Evolutionary conservation across 2,113 vertebrate species (phyloP), one percentile per base, ranked within the genome.

Genomic region (Chionomys nivalis): DNA sequence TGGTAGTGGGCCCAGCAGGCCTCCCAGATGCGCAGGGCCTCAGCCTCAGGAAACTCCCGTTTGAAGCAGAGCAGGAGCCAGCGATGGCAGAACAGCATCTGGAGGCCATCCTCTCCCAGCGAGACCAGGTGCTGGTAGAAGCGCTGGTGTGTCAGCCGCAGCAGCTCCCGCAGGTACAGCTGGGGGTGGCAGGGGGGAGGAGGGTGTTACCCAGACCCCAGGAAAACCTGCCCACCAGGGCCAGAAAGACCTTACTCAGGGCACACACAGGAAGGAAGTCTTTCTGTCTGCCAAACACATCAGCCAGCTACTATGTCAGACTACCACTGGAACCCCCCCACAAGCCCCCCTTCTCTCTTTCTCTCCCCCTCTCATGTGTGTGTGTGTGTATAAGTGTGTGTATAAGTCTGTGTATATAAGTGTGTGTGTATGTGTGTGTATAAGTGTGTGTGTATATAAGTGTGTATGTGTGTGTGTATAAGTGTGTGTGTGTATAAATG

Each of bases 11-110:
- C 99, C 99, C 99, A 99, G 99, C 99, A 99, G 1, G 99, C 99
- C 81, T 99, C 99, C 99, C 99, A 99, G 99, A 99, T 99, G 72
- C 99, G 99, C 98, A 99, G 96, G 0, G 99, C 99, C 97, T 99
- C 99, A 0, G 99, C 99, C 81, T 99, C 99, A 0, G 99, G 99
- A 96, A 99, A 99, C 97, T 99, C 99, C 0, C 99, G 97, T 93
- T 99, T 99, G 96, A 99, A 99, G 94, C 99, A 99, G n/a, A 99
- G 99, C 88, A 99, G 99, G 92, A 99, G 99, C 99, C 99, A 99
- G 77, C 99, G 99, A 98, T 99, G 99, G 92, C 99, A 99, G 98
- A 99, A 99, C 5, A 99, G 99, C 99, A 99, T 98, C 98, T 99
- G 99, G 76, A 99, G 99, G 28, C 99, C 99, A 0, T 99, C 99